phyloP scores from a whole-genome alignment of 2,797 vertebrate species.

The Sciurus carolinensis region DNA sequence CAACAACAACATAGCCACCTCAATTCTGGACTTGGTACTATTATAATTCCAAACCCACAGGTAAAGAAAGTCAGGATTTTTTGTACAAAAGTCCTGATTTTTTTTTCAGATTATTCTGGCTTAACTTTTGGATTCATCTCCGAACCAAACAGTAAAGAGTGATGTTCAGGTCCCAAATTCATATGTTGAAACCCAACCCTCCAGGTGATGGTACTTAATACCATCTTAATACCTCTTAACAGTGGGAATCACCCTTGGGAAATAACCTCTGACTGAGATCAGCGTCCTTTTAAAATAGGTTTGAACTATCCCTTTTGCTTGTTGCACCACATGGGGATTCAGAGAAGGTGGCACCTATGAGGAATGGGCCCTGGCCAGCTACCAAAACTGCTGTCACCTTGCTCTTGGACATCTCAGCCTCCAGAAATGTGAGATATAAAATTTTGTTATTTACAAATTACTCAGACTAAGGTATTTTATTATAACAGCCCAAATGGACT shows the following conservation, averaged over 20 bases:
- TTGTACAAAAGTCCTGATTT: not conserved
- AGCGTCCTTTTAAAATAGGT: not conserved
- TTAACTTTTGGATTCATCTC: not conserved
- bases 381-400: rapidly evolving
- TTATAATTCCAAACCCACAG: not conserved
- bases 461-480: not conserved
- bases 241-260: not conserved
- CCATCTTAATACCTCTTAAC: not conserved
- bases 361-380: too few species aligned
- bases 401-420: not conserved
- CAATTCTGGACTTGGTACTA: not conserved
- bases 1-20: not conserved
- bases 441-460: not conserved
- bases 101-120: not conserved
- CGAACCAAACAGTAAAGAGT: not conserved
- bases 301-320: not conserved
- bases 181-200: not conserved
- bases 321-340: not conserved
- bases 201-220: too few species aligned
- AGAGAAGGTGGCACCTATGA: not conserved
- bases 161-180: not conserved
- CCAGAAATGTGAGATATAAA: not conserved
- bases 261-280: not conserved
- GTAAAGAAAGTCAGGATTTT: not conserved
- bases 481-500: not conserved